These are phyloP conservation scores for Plotosus lineatus DNA, from an alignment of 2,113 vertebrate genomes.

Conservation along the genomic window DNA sequence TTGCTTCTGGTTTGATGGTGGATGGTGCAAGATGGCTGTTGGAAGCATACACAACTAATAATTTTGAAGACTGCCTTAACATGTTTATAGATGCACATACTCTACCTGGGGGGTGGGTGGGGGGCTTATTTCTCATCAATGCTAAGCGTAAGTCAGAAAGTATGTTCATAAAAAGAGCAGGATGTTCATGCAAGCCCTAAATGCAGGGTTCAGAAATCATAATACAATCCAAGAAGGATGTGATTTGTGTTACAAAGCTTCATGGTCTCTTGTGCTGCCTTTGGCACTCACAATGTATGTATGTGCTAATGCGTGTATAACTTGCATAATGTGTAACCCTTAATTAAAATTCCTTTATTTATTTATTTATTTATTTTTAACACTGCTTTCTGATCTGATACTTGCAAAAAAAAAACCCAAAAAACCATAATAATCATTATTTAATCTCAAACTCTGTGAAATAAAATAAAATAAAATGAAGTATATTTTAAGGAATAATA, in stretches of 20 bases:
- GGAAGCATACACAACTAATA: constrained; percentile 67
- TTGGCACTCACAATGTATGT: constrained; percentile 31
- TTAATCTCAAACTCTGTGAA: neutral
- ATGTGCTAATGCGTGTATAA: constrained; percentile 24
- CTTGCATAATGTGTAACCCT: constrained; percentile 20
- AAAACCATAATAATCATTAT: constrained; percentile 1
- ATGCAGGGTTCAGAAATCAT: constrained; percentile 62
- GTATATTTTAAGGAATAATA: too few relatives aligned
- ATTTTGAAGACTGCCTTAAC: constrained; percentile 59
- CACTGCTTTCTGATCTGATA: constrained; percentile 24
- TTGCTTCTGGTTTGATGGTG: constrained; percentile 59
- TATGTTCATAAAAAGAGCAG: constrained; percentile 57
- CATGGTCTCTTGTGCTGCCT: constrained; percentile 11
- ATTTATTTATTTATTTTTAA: too few relatives aligned
- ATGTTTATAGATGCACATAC: constrained; percentile 33
- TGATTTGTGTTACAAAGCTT: constrained; percentile 46
- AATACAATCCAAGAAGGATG: constrained; percentile 62
- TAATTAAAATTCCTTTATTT: constrained; percentile 33
- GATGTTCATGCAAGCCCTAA: constrained; percentile 62
- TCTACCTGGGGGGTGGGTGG: neutral
- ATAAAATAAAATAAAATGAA: constrained; percentile 41
- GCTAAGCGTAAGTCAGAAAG: constrained; percentile 51
- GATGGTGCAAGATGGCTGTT: constrained; percentile 77
- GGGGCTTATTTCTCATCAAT: constrained; percentile 56
- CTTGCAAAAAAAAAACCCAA: neutral